Percentiles rank a stretch among this genome's conserved stretches.
These are phyloP conservation scores for Proteles cristata DNA, from an alignment of 2,113 vertebrate genomes.

Conservation along the genomic window DNA sequence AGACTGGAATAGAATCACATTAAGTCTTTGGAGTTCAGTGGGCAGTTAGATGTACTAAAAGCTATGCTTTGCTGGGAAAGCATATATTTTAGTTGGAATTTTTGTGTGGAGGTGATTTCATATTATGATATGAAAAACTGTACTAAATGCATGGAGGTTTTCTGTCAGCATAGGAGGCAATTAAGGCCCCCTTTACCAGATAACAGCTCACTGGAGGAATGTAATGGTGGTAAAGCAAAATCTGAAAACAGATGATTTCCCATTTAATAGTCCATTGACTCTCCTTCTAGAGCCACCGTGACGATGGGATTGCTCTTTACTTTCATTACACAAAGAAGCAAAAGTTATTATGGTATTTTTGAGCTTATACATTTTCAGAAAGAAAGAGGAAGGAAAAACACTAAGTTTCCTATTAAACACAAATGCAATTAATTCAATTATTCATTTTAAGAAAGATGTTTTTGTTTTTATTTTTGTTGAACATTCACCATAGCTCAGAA, in stretches of 20 bases:
- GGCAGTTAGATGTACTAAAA: conserved; percentile 84
- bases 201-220: conserved; percentile 83
- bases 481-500: not conserved
- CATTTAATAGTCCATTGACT: conserved; percentile 95
- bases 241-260: conserved; percentile 93
- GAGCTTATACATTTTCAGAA: conserved; percentile 41
- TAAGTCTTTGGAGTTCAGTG: conserved; percentile 84
- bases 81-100: conserved; percentile 82
- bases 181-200: conserved; percentile 82
- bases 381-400: not conserved
- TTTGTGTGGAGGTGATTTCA: conserved; percentile 82
- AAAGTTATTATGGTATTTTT: conserved; percentile 82
- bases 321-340: conserved; percentile 83
- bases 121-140: conserved; percentile 84
- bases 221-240: conserved; percentile 89
- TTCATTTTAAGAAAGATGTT: not conserved
- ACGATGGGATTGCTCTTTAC: conserved; percentile 78
- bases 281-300: conserved; percentile 82
- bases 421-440: conserved; percentile 19
- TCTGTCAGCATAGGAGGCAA: conserved; percentile 81
- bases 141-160: conserved; percentile 80
- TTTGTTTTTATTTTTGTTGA: not conserved
- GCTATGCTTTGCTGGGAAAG: conserved; percentile 84
- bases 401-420: not conserved
- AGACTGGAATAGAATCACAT: conserved; percentile 82